Evolutionary conservation across 2,797 vertebrate species (phyloP).

Genomic region (Onychomys torridus): DNA sequence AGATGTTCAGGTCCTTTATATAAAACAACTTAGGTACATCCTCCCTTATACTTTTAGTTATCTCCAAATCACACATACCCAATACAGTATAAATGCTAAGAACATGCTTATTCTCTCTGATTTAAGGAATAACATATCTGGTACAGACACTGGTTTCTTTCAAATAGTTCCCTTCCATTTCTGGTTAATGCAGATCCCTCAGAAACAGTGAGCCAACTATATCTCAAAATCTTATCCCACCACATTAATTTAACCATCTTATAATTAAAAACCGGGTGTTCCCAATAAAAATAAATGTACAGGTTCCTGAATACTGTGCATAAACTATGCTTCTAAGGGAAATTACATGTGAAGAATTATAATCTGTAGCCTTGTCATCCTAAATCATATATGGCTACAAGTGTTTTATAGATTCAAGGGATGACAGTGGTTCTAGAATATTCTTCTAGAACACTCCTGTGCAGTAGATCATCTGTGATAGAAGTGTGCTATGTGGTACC

Average conservation of each 20-base stretch:
- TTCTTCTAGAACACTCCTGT: not conserved
- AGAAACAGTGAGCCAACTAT: not conserved
- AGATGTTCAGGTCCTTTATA: not conserved
- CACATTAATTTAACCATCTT: not conserved
- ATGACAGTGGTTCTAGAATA: not conserved
- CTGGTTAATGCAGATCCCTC: not conserved
- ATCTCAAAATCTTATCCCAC: not conserved
- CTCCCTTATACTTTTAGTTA: not conserved
- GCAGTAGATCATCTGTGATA: not conserved
- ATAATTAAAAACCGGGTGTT: conserved; percentile 11
- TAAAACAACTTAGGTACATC: not conserved
- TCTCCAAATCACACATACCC: not conserved
- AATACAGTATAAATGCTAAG: not conserved
- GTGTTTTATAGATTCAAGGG: not conserved
- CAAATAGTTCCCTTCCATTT: not conserved
- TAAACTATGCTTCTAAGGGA: not conserved
- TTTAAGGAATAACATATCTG: not conserved
- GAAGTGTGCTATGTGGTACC: not conserved
- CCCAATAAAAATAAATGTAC: conserved; percentile 15
- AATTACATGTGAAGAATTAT: not conserved
- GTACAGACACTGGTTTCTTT: not conserved
- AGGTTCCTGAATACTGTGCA: not conserved
- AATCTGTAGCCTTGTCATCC: not conserved
- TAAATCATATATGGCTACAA: not conserved
- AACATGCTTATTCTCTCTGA: not conserved